Evolutionary conservation across 1,140 invertebrate species (phyloP).

Genomic region (Plectrocnemia conspersa): DNA sequence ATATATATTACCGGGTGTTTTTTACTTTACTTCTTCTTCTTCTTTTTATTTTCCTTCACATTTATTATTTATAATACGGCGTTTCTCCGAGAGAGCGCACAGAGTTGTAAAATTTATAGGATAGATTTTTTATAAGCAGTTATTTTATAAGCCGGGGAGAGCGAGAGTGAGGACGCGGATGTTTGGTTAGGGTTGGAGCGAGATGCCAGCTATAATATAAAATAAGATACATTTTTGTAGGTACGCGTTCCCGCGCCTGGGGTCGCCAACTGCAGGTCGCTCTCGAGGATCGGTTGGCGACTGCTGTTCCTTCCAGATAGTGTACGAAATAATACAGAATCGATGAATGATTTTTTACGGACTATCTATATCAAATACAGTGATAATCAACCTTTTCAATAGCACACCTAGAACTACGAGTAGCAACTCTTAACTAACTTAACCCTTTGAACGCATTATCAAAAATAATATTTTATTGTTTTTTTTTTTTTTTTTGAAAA

Average conservation of each 20-base stretch:
- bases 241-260: constrained; percentile 12
- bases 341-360: not conserved
- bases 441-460: no score
- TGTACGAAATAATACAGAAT: not conserved
- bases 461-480: no score
- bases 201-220: constrained; percentile 18
- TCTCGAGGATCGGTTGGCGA: constrained; percentile 3
- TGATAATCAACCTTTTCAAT: no score
- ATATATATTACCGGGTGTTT: constrained; percentile 26
- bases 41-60: constrained; percentile 30
- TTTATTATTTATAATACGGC: constrained; percentile 34
- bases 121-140: constrained; percentile 35
- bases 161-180: constrained; percentile 15
- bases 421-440: no score
- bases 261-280: not conserved
- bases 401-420: no score
- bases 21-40: constrained; percentile 1
- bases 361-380: not conserved
- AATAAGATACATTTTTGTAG: constrained; percentile 33
- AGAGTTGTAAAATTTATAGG: constrained; percentile 34
- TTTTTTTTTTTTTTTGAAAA: no score
- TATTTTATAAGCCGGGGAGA: constrained; percentile 30
- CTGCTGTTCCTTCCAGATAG: not conserved
- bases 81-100: constrained; percentile 28
- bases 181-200: constrained; percentile 2